Base-by-base conservation (phyloP, 1,140 invertebrate genomes). In the Pseudomyrmex concolor region DNA sequence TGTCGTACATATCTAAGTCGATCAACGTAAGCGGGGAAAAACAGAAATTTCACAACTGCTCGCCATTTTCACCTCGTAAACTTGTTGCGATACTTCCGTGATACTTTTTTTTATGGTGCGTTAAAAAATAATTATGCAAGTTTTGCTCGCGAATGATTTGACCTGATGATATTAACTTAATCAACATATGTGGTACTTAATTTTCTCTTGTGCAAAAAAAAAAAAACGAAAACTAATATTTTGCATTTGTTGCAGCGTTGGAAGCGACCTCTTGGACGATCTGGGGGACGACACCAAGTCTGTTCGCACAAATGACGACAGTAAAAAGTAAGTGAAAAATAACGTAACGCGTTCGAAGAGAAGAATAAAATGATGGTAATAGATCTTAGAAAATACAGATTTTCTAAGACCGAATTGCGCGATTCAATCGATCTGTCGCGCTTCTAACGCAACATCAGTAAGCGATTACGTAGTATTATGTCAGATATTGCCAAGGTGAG, bases 251-350 rank as follows among this genome's bases (percentile, higher is more conserved):
- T 94, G 76, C 86, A 96, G 95, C 63, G 95, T 95, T 66, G 94
- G 94, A 51, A 95, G 94, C 84, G 95, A 95, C 82, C 92, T 95
- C 54, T 94, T 95, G 80, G 95, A 96, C 71, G 95, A 96, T 25
- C 94, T 93, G 13, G 95, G 91, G 1, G 96, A 96, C 80, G 96
- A 96, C 80, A 91, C 94, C 34, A 96, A 96, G 91, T 96, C 95
- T 0, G 91, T 94, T 17, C 95, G 95, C 72, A 96, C 95, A 13
- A 95, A 94, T 5, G 95, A 96, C 89, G 96, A 96, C 85, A 96
- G 95, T 90, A 96, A 96, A 92, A 96, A 96, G 96, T 96, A 94
- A 95, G 95, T 80, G 7, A 59, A 55, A 57, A n/a, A 71, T 50
- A 84, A 80, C 2, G 34, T 3, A 3, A 25, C 34, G 34, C 17